Evolutionary conservation across 2,797 vertebrate species (phyloP).

Genomic region (Chrysocyon brachyurus): DNA sequence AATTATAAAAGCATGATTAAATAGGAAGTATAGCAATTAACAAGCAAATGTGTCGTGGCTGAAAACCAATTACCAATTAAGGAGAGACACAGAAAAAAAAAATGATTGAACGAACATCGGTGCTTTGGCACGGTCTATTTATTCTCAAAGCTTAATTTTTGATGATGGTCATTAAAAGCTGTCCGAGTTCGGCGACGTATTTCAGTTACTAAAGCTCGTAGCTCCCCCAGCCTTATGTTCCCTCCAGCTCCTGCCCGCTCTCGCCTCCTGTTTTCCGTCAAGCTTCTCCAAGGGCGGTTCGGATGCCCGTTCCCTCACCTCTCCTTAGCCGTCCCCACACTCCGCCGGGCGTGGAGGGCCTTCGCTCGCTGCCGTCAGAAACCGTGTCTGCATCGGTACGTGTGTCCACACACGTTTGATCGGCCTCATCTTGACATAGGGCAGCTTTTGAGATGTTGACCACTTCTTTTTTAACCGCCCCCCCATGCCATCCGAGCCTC

Average conservation of each 20-base stretch:
- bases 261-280: background rate
- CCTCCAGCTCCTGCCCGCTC: background rate
- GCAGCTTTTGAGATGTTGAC: background rate
- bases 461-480: background rate
- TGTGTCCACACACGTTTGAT: too few relatives aligned
- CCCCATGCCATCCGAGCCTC: background rate
- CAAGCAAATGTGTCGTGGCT: conserved; percentile 57
- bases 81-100: conserved; percentile 59
- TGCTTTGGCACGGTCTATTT: conserved; percentile 66
- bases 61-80: conserved; percentile 72
- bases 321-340: background rate
- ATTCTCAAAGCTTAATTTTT: conserved; percentile 72
- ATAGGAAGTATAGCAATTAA: conserved; percentile 71
- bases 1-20: conserved; percentile 71
- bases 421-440: background rate
- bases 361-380: background rate
- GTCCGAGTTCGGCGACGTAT: conserved; percentile 25
- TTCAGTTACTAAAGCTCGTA: conserved; percentile 21
- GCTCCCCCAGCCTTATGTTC: background rate
- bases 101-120: conserved; percentile 61
- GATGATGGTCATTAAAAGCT: conserved; percentile 62
- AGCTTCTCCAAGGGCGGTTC: background rate
- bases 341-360: background rate
- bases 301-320: background rate
- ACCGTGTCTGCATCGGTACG: fast-evolving